Evolutionary conservation across 1,140 invertebrate species (phyloP), one percentile per base, ranked within the genome.

Genomic region (Hylaeus volcanicus): DNA sequence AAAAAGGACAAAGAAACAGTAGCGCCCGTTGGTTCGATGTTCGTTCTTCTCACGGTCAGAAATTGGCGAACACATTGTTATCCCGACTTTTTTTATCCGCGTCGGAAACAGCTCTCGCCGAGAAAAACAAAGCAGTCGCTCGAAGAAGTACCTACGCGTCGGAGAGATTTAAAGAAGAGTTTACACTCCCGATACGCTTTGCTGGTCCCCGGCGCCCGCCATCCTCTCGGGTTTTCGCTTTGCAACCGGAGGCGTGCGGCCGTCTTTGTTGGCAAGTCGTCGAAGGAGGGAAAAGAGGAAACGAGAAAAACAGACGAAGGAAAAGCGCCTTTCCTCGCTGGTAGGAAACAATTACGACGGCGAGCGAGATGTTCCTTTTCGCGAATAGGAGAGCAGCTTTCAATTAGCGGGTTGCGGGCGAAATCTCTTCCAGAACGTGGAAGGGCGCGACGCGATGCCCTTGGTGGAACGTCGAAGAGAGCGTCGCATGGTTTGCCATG

Each of bases 291-390:
- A 11, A 12, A 41, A 43, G 58, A 70, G 55, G 14, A 65, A 55
- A n/a, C 55, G 68, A 64, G 74, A 58, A 71, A 63, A 79, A 55
- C 56, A 77, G 71, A 41, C 48, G 55, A 51, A 37, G 26, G 43
- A 39, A 39, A 76, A 75, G 39, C 56, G 12, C 53, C 51, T 86
- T 86, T 82, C 84, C 76, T 72, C 66, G 60, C 9, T 56, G 41
- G 71, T 66, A 61, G 37, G 76, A 79, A 77, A 86, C 84, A 86
- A 86, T 86, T 86, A 79, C 84, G 45, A n/a, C 74, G 39, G 43
- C 5, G 51, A 48, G 56, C 53, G 41, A 68, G 26, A 63, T 37
- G 8, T 11, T 11, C 51, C 68, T 41, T 48, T 53, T 11, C 43
- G 43, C 51, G 43, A 53, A 60, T 48, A 48, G 70, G 68, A 76